These are phyloP conservation scores for Penaeus indicus DNA, from an alignment of 1,140 invertebrate genomes.

Conservation along the genomic window DNA sequence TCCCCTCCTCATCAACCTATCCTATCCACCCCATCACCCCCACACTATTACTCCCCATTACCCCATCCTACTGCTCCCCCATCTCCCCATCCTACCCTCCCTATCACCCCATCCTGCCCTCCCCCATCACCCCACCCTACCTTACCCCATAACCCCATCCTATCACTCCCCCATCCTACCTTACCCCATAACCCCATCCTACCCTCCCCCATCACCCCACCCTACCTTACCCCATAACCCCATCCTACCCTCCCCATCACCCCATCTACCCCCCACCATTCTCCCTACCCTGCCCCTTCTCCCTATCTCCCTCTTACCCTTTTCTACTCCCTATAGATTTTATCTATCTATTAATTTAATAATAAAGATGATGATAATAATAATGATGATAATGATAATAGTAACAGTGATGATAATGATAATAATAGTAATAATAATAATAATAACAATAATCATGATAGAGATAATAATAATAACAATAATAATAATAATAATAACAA, in stretches of 20 bases:
- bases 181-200: not conserved
- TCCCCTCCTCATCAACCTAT: not conserved
- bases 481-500: too few species aligned
- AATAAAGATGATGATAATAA: conserved; percentile 17
- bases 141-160: too few species aligned
- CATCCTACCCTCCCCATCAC: not conserved
- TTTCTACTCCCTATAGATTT: not conserved
- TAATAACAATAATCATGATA: too few species aligned
- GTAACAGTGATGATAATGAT: not conserved
- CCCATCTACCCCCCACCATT: too few species aligned
- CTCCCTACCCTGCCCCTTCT: conserved; percentile 10
- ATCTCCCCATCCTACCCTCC: not conserved
- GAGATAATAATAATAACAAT: too few species aligned
- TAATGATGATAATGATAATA: not conserved
- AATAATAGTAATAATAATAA: too few species aligned
- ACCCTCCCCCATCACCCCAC: not conserved
- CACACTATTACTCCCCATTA: too few species aligned
- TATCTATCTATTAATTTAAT: not conserved
- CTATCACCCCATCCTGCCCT: not conserved
- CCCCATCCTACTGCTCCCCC: not conserved
- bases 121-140: too few species aligned
- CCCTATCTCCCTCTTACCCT: conserved; percentile 11
- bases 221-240: too few species aligned
- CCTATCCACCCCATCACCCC: too few species aligned
- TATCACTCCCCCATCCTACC: not conserved